Base-by-base conservation (phyloP, 37 sponge, comb jelly and placozoan species). In the Cladorhizidae sp. region DNA sequence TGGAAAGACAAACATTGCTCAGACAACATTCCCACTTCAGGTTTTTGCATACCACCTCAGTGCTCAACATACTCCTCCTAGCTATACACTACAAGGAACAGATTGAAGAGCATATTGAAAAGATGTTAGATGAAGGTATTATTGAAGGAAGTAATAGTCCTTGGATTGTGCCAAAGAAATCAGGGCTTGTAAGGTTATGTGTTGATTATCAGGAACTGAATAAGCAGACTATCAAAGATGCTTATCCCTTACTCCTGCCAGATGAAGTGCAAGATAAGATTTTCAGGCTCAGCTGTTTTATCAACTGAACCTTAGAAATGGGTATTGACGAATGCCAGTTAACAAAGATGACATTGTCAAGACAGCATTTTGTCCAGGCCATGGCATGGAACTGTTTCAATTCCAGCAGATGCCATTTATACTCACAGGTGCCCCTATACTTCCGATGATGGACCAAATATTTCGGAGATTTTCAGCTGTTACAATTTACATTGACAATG, bases 131-230 rank as follows among this genome's bases (percentile, higher is more conserved):
- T 29, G 75, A 67, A 55, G 87, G 92, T 3, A 87, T 86, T 57
- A 87, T 91, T 12, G 74, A 61, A 29, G 85, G 79, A 67, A 52
- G 54, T 15, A 52, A 52, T 52, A 52, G 70, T 69, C 75, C 87
- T 0, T 91, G 83, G 70, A 81, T 86, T 73, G 83, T 91, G 21
- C 55, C 58, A 15, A 86, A 83, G 78, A 77, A 76, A 36, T 78
- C 86, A 57, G 91, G 82, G 70, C 74, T 83, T n/a, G 29, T 82
- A 26, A 39, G 84, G 23, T 40, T 91, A 25, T 79, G 83, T 62
- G 72, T 91, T 20, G 87, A 91, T 56, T 91, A 83, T 41, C 59
- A 84, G 20, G 84, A 83, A 23, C 58, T 91, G 63, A 91, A 91
- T 26, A 69, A 69, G 18, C 17, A 40, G 12, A 82, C 92, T 36